A percentile compares a stretch with the other conserved stretches of the same genome.
Conservation (phyloP, 2,888 invertebrate genomes). For the Linnaemya vulpina region DNA sequence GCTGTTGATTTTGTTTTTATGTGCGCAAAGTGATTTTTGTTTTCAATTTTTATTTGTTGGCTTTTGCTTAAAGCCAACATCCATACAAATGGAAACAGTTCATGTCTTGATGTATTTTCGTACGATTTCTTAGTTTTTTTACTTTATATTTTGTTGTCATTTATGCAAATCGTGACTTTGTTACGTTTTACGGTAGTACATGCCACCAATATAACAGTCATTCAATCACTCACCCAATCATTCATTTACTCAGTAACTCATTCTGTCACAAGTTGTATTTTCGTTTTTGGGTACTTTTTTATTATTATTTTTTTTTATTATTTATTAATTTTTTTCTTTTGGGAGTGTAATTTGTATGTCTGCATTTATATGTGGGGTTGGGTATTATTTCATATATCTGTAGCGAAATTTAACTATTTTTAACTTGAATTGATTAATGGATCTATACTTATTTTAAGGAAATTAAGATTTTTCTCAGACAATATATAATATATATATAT, state of each 20-base stretch:
- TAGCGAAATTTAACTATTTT: constrained; percentile 26
- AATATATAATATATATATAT: constrained; percentile 17
- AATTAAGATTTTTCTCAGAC: constrained; percentile 44
- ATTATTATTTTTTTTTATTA: background rate
- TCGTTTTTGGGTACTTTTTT: constrained; percentile 1
- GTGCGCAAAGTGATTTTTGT: constrained; percentile 53
- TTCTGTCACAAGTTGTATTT: constrained; percentile 63
- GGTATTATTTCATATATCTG: background rate
- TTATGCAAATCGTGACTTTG: constrained; percentile 72
- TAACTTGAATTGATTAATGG: constrained; percentile 56
- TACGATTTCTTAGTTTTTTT: constrained; percentile 26
- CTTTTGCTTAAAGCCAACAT: constrained; percentile 24
- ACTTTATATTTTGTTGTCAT: constrained; percentile 39
- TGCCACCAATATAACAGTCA: constrained; percentile 67
- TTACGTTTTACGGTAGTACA: constrained; percentile 68
- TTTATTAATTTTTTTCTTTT: constrained; percentile 30
- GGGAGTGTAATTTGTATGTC: constrained; percentile 40
- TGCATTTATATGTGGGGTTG: background rate
- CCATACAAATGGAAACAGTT: too few relatives aligned
- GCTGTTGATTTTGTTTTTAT: constrained; percentile 62
- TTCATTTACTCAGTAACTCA: constrained; percentile 63
- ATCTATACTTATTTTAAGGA: constrained; percentile 51
- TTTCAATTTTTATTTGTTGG: constrained; percentile 44
- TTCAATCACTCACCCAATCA: constrained; percentile 67
- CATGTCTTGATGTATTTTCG: background rate